Evolutionary conservation across 2,797 vertebrate species (phyloP).

Genomic region (Limosa lapponica): DNA sequence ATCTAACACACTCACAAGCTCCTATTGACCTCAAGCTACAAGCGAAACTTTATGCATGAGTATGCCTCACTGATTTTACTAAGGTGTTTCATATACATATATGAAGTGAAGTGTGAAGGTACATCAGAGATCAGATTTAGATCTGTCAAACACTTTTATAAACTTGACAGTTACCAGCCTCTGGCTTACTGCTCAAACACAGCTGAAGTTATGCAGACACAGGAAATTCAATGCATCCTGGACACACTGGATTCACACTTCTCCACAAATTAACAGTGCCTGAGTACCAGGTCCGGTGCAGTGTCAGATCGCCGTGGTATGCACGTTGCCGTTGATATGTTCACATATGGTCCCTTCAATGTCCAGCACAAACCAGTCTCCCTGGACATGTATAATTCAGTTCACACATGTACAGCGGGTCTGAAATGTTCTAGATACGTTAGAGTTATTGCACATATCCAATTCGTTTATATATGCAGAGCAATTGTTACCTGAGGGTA

Average conservation of each 20-base stretch:
- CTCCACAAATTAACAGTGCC: background rate
- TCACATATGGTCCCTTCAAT: background rate
- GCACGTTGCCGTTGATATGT: background rate
- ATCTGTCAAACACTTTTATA: conserved; percentile 18
- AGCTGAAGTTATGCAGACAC: background rate
- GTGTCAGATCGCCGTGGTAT: background rate
- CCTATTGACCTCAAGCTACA: background rate
- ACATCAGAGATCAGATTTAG: conserved; percentile 43
- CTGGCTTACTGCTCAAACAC: background rate
- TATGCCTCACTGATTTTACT: conserved; percentile 30
- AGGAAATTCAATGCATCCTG: conserved; percentile 17
- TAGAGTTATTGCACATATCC: background rate
- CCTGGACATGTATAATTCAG: background rate
- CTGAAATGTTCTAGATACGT: background rate
- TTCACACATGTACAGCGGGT: background rate
- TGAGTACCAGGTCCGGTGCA: background rate
- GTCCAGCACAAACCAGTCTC: background rate
- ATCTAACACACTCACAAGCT: background rate
- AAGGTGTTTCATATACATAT: conserved; percentile 51
- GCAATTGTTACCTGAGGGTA: background rate
- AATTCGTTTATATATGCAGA: background rate
- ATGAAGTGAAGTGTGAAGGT: conserved; percentile 38
- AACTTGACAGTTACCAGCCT: background rate
- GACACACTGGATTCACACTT: background rate
- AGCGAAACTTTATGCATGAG: background rate